A percentile compares a stretch with the other conserved stretches of the same genome.
phyloP scores from a whole-genome alignment of 2,888 invertebrate species.

The Meteorus cinctellus region DNA sequence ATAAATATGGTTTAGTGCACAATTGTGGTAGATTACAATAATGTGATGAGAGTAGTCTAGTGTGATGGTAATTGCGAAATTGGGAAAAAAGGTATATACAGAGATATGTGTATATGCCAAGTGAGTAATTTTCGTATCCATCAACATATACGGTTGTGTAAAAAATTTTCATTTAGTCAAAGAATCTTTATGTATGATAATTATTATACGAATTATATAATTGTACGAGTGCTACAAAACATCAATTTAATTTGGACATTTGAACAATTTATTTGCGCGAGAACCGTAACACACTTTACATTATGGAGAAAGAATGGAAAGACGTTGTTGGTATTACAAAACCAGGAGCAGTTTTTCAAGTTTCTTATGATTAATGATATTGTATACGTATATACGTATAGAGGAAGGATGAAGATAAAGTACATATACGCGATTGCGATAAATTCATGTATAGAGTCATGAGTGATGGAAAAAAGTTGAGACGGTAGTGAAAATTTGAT shows the following conservation, averaged over 20 bases:
- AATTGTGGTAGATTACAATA: no score
- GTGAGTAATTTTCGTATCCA: no score
- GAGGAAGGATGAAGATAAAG: background rate
- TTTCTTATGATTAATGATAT: no score
- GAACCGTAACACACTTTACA: background rate
- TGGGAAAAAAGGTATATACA: no score
- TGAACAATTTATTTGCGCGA: background rate
- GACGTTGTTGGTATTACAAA: background rate
- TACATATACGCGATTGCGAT: background rate
- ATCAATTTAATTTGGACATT: background rate
- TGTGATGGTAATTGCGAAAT: no score
- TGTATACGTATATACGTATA: background rate
- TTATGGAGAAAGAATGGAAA: background rate
- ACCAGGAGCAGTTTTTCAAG: no score
- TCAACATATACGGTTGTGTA: background rate
- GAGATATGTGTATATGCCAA: no score
- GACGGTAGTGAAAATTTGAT: slow-evolving; percentile 27
- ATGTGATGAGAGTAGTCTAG: no score
- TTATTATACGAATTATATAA: background rate
- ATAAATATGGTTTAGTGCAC: no score
- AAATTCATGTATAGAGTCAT: background rate
- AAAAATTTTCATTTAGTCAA: background rate
- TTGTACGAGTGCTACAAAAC: background rate
- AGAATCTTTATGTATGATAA: background rate
- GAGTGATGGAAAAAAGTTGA: background rate